These are phyloP conservation scores for Heterodera filipjevi DNA, from an alignment of 2,888 invertebrate species.

Conservation along the genomic window DNA sequence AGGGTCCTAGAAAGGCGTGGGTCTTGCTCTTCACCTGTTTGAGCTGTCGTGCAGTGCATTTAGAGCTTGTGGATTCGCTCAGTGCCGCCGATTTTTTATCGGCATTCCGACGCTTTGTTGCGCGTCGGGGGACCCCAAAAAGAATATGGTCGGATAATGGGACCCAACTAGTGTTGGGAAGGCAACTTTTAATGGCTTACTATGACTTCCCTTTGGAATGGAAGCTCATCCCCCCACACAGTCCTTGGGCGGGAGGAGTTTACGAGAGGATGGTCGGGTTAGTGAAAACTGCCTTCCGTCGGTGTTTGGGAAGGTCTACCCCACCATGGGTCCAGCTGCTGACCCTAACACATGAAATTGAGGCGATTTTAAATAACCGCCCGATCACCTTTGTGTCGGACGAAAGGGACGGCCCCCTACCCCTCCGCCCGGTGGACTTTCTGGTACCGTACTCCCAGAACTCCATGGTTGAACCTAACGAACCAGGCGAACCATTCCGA, in stretches of 20 bases:
- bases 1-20: not conserved
- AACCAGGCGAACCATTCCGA: not conserved
- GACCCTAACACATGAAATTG: constrained; percentile 22
- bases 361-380: constrained; percentile 30
- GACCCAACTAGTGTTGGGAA: not conserved
- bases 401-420: not conserved
- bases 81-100: not conserved
- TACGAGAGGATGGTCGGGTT: constrained; percentile 2
- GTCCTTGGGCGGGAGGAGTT: constrained; percentile 11
- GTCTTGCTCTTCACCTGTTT: not conserved
- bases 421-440: constrained; percentile 23
- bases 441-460: constrained; percentile 21
- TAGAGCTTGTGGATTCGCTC: not conserved
- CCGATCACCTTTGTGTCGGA: constrained; percentile 20
- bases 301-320: not conserved
- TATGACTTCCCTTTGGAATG: not conserved
- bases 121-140: constrained; percentile 60
- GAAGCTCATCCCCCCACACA: not conserved
- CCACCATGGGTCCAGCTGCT: constrained; percentile 8
- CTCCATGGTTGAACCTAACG: not conserved
- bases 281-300: not conserved
- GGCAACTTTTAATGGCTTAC: not conserved
- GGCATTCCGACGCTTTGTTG: constrained; percentile 35
- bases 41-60: constrained; percentile 3
- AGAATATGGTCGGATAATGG: constrained; percentile 47